phyloP scores from a whole-genome alignment of 2,113 vertebrate species.

The Carassius auratus region DNA sequence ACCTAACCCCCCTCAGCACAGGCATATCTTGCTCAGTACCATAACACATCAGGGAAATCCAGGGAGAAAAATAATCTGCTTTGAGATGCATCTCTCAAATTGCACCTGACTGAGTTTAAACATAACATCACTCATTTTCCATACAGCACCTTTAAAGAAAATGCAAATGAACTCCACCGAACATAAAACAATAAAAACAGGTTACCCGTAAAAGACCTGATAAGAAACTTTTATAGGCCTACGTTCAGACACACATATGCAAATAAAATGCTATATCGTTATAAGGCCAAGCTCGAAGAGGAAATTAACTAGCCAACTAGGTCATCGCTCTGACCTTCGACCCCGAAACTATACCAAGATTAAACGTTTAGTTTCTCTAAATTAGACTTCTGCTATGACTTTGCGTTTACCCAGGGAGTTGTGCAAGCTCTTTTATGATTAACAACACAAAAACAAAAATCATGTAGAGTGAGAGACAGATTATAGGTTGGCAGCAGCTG shows the following conservation, averaged over 20 bases:
- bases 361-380: neutral
- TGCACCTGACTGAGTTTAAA: neutral
- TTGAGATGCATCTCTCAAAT: neutral
- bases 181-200: slow-evolving; percentile 5
- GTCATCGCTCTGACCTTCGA: slow-evolving; percentile 13
- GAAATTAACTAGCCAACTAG: slow-evolving; percentile 1
- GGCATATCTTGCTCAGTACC: no score
- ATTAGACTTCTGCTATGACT: neutral
- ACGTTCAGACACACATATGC: slow-evolving; percentile 38
- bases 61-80: neutral
- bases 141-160: neutral
- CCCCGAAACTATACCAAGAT: neutral
- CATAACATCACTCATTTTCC: neutral
- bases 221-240: slow-evolving; percentile 11
- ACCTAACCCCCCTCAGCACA: neutral
- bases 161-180: neutral
- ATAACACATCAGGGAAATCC: neutral
- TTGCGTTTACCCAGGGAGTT: neutral
- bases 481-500: neutral
- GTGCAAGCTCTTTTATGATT: neutral
- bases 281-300: neutral
- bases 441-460: slow-evolving; percentile 18
- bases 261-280: slow-evolving; percentile 20
- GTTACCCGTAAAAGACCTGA: neutral
- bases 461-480: neutral